Conservation (phyloP, 2,113 vertebrate species). For the Psammodynastes pulverulentus region DNA sequence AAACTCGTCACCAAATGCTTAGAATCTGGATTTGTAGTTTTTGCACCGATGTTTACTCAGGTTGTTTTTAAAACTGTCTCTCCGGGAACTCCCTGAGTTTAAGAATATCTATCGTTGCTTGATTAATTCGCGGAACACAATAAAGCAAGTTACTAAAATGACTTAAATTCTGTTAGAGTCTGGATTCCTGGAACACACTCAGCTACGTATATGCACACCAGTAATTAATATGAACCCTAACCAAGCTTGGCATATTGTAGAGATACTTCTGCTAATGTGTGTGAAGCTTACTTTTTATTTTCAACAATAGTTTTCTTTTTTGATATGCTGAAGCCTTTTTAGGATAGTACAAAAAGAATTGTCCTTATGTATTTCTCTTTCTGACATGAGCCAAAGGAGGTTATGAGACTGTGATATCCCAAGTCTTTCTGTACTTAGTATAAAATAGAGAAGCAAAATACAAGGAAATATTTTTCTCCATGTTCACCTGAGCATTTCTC, state of each 20-base stretch:
- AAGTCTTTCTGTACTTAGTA: background rate
- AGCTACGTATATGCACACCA: background rate
- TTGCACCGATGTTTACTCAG: background rate
- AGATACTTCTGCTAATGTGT: background rate
- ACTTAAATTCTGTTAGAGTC: conserved; percentile 6
- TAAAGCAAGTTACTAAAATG: conserved; percentile 28
- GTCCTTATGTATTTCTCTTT: conserved; percentile 11
- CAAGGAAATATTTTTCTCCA: background rate
- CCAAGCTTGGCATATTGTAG: background rate
- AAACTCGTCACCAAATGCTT: background rate
- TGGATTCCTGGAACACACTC: background rate
- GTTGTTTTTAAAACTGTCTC: background rate
- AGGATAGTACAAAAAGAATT: conserved; percentile 34
- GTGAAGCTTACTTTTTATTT: background rate
- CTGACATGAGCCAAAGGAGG: background rate
- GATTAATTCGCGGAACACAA: background rate
- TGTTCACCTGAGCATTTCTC: background rate
- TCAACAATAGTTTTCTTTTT: background rate
- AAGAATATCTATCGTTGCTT: background rate
- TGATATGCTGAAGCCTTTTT: background rate
- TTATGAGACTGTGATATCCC: background rate
- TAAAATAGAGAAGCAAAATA: background rate
- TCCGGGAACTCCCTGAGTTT: background rate
- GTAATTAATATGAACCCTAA: background rate
- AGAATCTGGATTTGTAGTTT: background rate